Percentiles rank a stretch among this genome's conserved stretches.
Conservation (phyloP, 2,888 invertebrate genomes). For the Geophilus truncorum region DNA sequence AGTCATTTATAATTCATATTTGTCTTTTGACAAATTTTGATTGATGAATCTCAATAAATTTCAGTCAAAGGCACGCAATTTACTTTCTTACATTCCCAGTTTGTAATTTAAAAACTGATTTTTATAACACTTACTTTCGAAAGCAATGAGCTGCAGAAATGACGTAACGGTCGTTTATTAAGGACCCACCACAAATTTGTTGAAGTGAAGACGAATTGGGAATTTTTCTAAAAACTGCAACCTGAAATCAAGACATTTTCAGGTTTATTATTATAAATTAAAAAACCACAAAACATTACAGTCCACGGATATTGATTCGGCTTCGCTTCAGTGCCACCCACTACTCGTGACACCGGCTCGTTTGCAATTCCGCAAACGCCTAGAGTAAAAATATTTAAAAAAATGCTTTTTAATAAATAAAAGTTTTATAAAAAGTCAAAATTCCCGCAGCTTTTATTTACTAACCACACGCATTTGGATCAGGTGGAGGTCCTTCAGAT, state of each 20-base stretch:
- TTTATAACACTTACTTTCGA: neutral
- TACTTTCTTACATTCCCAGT: no score
- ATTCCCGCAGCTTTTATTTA: neutral
- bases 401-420: neutral
- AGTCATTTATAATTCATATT: no score
- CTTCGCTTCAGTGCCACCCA: neutral
- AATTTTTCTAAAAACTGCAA: neutral
- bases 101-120: neutral
- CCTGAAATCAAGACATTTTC: neutral
- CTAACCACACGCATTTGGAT: slow-evolving; percentile 20
- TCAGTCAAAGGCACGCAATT: no score
- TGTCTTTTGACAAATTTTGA: no score
- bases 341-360: neutral
- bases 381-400: neutral
- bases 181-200: slow-evolving; percentile 6
- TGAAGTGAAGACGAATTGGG: neutral
- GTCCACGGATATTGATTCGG: slow-evolving; percentile 29
- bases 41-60: no score
- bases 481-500: neutral
- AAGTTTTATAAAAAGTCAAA: neutral
- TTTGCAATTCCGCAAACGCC: slow-evolving; percentile 17
- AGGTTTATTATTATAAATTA: neutral
- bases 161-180: slow-evolving; percentile 28
- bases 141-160: slow-evolving; percentile 21
- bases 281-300: neutral